Conservation (phyloP, 92 coral and sea anemone species). For the Palythoa grandiflora region DNA sequence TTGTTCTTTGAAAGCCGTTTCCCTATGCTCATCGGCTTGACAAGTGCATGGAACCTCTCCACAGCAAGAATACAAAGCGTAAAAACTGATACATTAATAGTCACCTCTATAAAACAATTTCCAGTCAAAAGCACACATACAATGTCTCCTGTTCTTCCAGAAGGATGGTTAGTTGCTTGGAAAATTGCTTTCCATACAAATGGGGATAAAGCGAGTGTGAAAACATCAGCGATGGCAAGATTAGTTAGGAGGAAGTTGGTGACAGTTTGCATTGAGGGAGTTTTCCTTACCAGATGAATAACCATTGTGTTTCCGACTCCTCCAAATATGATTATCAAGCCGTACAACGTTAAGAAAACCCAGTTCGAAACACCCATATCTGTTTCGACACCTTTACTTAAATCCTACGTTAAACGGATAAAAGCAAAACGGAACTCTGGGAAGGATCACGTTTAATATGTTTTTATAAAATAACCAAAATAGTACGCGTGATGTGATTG, state of each 20-base stretch:
- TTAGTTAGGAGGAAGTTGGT: constrained; percentile 33
- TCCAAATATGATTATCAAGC: not conserved
- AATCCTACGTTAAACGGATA: not conserved
- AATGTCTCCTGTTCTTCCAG: not conserved
- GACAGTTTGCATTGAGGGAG: constrained; percentile 28
- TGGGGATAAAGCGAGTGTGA: not conserved
- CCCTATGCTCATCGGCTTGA: not conserved
- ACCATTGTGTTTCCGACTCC: constrained; percentile 14
- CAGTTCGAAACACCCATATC: not conserved
- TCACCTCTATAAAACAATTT: not conserved
- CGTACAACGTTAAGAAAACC: not conserved
- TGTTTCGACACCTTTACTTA: not conserved
- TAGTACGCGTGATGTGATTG: no score
- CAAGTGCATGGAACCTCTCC: constrained; percentile 22
- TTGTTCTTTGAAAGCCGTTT: constrained; percentile 7
- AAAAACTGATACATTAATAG: not conserved
- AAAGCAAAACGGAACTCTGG: not conserved
- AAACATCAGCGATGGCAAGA: constrained; percentile 20
- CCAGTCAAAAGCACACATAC: constrained; percentile 9
- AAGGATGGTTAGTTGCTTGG: not conserved
- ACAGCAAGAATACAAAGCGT: constrained; percentile 20
- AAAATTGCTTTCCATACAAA: not conserved
- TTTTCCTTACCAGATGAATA: constrained; percentile 21
- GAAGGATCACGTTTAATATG: not conserved
- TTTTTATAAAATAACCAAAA: no score